Base-by-base conservation (phyloP, 2,113 vertebrate species). In the Orycteropus afer region DNA sequence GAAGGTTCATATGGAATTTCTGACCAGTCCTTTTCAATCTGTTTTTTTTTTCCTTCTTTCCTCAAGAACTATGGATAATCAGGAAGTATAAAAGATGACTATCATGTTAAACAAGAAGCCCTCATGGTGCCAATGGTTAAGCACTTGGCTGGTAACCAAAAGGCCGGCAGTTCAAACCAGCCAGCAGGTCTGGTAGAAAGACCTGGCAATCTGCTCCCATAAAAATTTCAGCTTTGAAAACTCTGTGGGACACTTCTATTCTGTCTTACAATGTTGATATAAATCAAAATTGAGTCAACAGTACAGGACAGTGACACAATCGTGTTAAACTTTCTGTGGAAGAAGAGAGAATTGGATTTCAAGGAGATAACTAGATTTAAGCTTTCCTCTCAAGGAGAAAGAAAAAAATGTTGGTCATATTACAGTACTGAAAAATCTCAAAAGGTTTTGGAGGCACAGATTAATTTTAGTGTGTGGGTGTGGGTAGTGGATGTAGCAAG, bases 381-480 rank as follows among this genome's bases (percentile, higher is more conserved):
- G 17, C n/a, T 93, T 96, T 89, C 32, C 29, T 93, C 13, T 88
- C 27, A 47, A 89, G 40, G 71, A 80, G 65, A 80, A 71, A 76
- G 71, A 25, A 55, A 53, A 77, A 76, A 87, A 65, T 34, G 3
- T 87, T 74, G 53, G 29, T 94, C 7, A 47, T 13, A 6, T 87
- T 42, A 59, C 29, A 57, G 53, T 45, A n/a, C n/a, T 95, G 49
- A 74, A 53, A 86, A 85, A 53, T 86, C 82, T 37, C 1, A 37
- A 7, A 78, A 29, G 14, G 32, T 47, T 86, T 90, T 89, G 32
- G 53, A 73, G 47, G 67, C 51, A 7, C 25, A 57, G n/a, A 20
- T 89, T 42, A 42, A 71, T 25, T 76, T 34, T 5, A 34, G 11
- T n/a, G 8, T 11, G 4, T 76, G 59, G 65, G 8, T 11, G 4